Evolutionary conservation across 2,113 vertebrate species (phyloP), one percentile per base, ranked within the genome.

Genomic region (Muntiacus reevesi): DNA sequence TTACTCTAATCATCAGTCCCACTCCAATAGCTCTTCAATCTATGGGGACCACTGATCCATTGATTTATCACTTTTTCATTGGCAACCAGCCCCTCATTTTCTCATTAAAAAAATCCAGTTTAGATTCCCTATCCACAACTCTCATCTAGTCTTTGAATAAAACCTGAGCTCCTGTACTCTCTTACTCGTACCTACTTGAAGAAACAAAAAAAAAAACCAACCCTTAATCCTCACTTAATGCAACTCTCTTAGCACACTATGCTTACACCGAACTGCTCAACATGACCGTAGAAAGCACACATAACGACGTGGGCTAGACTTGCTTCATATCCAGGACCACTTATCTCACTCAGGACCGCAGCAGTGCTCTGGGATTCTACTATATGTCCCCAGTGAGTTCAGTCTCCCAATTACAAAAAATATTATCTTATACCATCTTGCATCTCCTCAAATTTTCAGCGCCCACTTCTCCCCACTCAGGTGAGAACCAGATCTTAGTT

Each of bases 211-310:
- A 19, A n/a, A 36, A 59, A 33, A 19, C 2, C 19, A 28, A 21
- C 11, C 7, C 14, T 60, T 27, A 78, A 36, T 55, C 47, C 14
- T 50, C 23, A 81, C 33, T 86, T 36, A 92, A 86, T 15, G 14
- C 45, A 15, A 52, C 14, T 87, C 14, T 43, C 9, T 55, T 28
- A 9, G 30, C n/a, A 81, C n/a, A 89, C 6, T 8, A 67, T 19
- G 7, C 5, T 33, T 64, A 30, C 1, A 60, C 1, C 6, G 21
- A 0, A 3, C 10, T 54, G 11, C 15, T 91, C 25, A 81, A 2
- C 2, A 11, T 62, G 7, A 47, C n/a, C 55, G 3, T 47, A 90
- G 47, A 88, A 87, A 62, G 2, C 28, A 87, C n/a, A 62, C 7
- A 54, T 30, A 62, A 40, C 50, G 6, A 21, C 30, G 4, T 33